Percentiles rank a stretch among this genome's conserved stretches.
phyloP scores from a whole-genome alignment of 2,113 vertebrate species.

The Paradisaea rubra region DNA sequence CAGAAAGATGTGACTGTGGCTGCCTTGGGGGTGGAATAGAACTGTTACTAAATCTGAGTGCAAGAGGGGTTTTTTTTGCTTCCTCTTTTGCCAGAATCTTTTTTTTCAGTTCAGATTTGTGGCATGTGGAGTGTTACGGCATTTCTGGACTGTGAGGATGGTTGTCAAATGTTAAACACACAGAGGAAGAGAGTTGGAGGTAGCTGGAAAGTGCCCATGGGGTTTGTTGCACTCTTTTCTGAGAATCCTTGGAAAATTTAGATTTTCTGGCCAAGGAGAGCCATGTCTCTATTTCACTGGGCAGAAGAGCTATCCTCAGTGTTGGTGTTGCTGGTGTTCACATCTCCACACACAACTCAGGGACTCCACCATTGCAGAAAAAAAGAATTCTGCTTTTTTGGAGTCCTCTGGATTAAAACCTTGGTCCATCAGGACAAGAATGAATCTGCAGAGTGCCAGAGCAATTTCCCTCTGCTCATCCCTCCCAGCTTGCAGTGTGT shows the following conservation, averaged over 20 bases:
- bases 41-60: background rate
- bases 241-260: background rate
- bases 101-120: background rate
- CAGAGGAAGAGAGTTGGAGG: background rate
- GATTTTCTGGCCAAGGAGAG: background rate
- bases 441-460: background rate
- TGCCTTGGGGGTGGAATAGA: background rate
- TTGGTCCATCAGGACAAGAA: background rate
- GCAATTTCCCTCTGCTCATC: background rate
- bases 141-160: background rate
- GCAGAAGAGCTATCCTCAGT: background rate
- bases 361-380: background rate
- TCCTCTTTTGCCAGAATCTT: background rate
- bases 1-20: background rate
- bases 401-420: background rate
- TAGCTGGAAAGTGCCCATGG: background rate
- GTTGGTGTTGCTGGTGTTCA: background rate
- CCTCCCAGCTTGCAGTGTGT: background rate
- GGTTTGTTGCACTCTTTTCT: background rate
- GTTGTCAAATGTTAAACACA: background rate
- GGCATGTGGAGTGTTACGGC: background rate
- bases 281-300: fast-evolving
- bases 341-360: background rate
- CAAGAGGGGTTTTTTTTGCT: background rate
- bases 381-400: background rate